A percentile compares a stretch with the other conserved stretches of the same genome.
Conservation (phyloP, 2,797 vertebrate species). For the Morelia viridis region DNA sequence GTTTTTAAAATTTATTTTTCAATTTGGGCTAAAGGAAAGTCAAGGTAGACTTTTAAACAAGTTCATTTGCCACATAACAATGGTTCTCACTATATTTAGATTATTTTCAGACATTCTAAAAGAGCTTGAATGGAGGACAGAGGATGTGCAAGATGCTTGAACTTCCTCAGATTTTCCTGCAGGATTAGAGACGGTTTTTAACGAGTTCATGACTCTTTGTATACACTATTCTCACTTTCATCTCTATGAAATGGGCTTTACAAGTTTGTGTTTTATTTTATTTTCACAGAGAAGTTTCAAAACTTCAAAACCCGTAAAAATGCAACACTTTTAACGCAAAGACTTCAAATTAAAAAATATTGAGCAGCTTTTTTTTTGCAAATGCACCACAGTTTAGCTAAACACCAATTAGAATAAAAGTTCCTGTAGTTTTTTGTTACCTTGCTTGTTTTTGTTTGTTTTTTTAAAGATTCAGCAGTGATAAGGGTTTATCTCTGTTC, state of each 20-base stretch:
- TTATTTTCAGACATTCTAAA: constrained; percentile 1
- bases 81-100: constrained; percentile 3
- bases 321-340: neutral
- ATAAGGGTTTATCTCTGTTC: neutral
- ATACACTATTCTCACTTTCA: neutral
- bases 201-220: neutral
- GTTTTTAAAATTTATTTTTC: neutral
- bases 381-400: neutral
- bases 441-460: neutral
- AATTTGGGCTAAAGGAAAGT: constrained; percentile 6
- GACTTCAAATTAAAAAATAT: neutral
- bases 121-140: neutral
- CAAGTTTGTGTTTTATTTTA: neutral
- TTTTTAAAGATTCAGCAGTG: neutral
- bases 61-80: neutral
- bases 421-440: neutral
- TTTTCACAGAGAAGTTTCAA: neutral
- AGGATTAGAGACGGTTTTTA: neutral
- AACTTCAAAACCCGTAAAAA: neutral
- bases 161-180: neutral
- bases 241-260: neutral
- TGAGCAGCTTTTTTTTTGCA: neutral
- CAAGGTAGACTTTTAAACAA: neutral
- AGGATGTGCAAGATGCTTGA: neutral
- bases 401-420: neutral